A percentile compares a stretch with the other conserved stretches of the same genome.
These are phyloP conservation scores for Peromyscus maniculatus DNA, from an alignment of 2,113 vertebrate genomes.

Conservation along the genomic window DNA sequence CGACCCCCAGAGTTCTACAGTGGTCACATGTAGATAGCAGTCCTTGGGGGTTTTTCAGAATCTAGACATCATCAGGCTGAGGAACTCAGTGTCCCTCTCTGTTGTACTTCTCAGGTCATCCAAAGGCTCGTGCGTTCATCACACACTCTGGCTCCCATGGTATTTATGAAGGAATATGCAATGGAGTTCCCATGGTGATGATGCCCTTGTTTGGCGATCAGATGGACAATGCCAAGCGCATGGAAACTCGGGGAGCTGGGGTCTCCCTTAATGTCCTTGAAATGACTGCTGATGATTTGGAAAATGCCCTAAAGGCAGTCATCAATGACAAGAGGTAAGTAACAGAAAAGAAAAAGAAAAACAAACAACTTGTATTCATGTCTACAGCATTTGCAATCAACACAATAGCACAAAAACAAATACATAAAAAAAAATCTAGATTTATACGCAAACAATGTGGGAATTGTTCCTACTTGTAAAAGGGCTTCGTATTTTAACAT, in stretches of 20 bases:
- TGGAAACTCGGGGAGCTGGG: conserved; percentile 90
- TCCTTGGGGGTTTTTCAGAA: not conserved
- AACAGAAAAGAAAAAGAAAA: conserved; percentile 54
- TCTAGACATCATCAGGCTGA: not conserved
- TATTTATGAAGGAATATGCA: conserved; percentile 95
- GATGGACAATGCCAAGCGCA: conserved; percentile 91
- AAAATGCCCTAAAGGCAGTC: conserved; percentile 89
- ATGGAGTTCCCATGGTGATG: conserved; percentile 94
- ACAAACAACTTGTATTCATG: not conserved
- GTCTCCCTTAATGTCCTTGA: conserved; percentile 89
- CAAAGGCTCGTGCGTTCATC: conserved; percentile 94
- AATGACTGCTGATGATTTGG: conserved; percentile 89
- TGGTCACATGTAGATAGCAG: accelerated
- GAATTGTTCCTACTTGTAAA: not conserved
- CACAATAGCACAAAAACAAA: not conserved
- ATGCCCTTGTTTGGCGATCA: conserved; percentile 94
- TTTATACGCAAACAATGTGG: not conserved
- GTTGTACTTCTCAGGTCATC: conserved; percentile 89
- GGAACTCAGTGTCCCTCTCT: not conserved
- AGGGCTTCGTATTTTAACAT: not conserved
- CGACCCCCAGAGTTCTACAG: not conserved
- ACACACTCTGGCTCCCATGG: conserved; percentile 95
- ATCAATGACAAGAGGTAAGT: conserved; percentile 95
- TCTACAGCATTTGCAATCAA: not conserved
- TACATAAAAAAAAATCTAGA: not conserved